These are phyloP conservation scores for Halictus ligatus DNA, from an alignment of 2,888 invertebrate genomes.

Conservation along the genomic window DNA sequence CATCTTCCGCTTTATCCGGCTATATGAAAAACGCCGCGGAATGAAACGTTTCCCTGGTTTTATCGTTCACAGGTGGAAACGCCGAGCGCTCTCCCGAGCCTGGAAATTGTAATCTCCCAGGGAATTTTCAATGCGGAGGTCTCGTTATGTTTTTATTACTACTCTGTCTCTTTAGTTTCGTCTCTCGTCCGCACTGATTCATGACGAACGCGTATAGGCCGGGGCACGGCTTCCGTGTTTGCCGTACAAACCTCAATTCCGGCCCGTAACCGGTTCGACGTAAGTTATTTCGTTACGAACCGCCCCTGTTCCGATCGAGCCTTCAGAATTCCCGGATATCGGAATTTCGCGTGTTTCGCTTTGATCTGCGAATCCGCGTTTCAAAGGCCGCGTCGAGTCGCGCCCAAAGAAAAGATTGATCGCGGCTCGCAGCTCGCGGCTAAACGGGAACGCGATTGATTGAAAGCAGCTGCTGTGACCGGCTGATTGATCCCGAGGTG, in stretches of 20 bases:
- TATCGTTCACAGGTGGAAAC: constrained; percentile 4
- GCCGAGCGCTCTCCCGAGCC: neutral
- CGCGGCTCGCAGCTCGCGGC: neutral
- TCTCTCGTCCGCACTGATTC: neutral
- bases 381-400: neutral
- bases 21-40: neutral
- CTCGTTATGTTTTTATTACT: constrained; percentile 1
- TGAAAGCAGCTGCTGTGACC: neutral
- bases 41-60: neutral
- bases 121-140: neutral
- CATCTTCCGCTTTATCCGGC: neutral
- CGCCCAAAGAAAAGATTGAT: neutral
- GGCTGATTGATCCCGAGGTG: neutral
- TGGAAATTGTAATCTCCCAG: constrained; percentile 1
- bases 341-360: neutral
- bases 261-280: neutral
- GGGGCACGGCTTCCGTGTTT: neutral
- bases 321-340: neutral
- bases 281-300: neutral
- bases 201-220: neutral
- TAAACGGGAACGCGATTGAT: neutral
- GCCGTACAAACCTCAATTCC: neutral
- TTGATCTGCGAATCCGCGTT: neutral
- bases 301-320: neutral
- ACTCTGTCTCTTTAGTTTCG: neutral